Evolutionary conservation across 2,888 invertebrate species (phyloP), one percentile per base, ranked within the genome.

Genomic region (Adineta ricciae): DNA sequence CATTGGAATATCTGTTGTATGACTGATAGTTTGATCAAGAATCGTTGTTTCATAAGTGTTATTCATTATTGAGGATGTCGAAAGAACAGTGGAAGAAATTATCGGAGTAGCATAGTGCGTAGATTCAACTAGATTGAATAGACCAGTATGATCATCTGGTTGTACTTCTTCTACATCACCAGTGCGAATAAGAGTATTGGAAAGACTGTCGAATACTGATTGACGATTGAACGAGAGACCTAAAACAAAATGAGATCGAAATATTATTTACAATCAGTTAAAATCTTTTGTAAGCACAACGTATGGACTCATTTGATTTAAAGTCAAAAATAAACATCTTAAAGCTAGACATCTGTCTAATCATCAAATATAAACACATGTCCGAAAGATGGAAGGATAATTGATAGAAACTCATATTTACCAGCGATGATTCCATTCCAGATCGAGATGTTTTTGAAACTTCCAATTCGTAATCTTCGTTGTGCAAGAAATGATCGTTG

Each of bases 361-460:
- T 46, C 11, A 46, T 46, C 11, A 46, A 5, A 46, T 8, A 46
- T 46, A n/a, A n/a, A n/a, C n/a, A n/a, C n/a, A n/a, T n/a, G n/a
- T n/a, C n/a, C n/a, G n/a, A n/a, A n/a, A n/a, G n/a, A n/a, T n/a
- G n/a, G n/a, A n/a, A n/a, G n/a, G n/a, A n/a, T n/a, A n/a, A n/a
- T n/a, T n/a, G n/a, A n/a, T n/a, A n/a, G n/a, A n/a, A n/a, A n/a
- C n/a, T n/a, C n/a, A n/a, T n/a, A n/a, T n/a, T 5, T 41, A 78
- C 78, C 78, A 41, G 78, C 78, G 14, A 78, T 41, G n/a, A 78
- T 41, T 41, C 78, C 78, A 41, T 78, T 78, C 78, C 78, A 78
- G 27, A 32, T 27, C 19, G 64, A 64, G 32, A 32, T 64, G 41
- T 78, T 78, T 78, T 78, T 78, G n/a, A 41, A 38, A 78, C n/a